Base-by-base conservation (phyloP, 2,888 invertebrate species). In the Zygogramma bicolorata region DNA sequence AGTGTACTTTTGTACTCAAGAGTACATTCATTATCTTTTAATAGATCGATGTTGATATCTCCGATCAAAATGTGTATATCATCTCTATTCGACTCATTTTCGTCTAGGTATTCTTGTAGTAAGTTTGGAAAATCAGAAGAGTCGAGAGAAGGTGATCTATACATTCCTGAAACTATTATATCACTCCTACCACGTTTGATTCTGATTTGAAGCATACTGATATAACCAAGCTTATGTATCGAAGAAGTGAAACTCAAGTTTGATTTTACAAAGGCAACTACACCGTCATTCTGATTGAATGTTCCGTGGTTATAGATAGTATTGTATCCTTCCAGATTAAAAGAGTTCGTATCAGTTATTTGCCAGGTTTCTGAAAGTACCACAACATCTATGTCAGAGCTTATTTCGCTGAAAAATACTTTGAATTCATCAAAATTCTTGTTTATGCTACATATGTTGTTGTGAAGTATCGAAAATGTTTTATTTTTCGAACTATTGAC, bases 231-330 rank as follows among this genome's bases (percentile, higher is more conserved):
- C 22, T 61, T 38, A 40, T 61, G 38, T 40, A 40, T 22, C 1
- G 40, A 61, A 40, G 61, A 61, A 61, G 40, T 61, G n/a, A 40
- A 22, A 40, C 61, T 61, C 0, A 61, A 22, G 40, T 61, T 40
- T 61, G 40, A 61, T 61, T 42, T 61, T n/a, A 61, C 61, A 40
- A 61, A 61, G 22, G 61, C 61, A 61, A 40, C 27, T 40, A 61
- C 3, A 61, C 61, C 53, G 29, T 65, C 65, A 65, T 65, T 31
- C 25, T 65, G 49, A 65, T 53, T 49, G 49, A 53, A 65, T 40
- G 27, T 49, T 65, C 49, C 34, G 18, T 49, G 18, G 65, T 65
- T 49, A 25, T 65, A 49, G 18, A 65, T 29, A 18, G 53, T 65
- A 53, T 65, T 20, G 49, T 49, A 49, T 53, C 65, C 29, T 20